A percentile compares a stretch with the other conserved stretches of the same genome.
Conservation (phyloP, 2,888 invertebrate species). For the Morpho achilles region DNA sequence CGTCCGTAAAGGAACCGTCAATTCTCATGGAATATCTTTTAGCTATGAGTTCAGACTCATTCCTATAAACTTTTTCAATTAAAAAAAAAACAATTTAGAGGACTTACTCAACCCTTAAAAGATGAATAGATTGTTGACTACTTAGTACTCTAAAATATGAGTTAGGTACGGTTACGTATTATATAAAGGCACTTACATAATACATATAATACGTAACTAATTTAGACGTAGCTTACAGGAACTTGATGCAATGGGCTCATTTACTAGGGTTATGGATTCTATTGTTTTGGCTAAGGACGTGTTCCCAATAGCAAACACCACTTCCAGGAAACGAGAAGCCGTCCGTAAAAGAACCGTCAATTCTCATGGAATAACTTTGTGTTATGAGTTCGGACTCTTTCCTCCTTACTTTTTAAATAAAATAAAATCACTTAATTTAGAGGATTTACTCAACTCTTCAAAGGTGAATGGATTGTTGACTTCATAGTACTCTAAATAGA, state of each 20-base stretch:
- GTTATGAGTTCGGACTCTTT: background rate
- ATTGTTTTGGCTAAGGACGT: constrained; percentile 39
- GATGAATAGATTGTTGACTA: too few relatives aligned
- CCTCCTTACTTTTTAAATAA: too few relatives aligned
- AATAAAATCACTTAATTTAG: too few relatives aligned
- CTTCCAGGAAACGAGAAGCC: constrained; percentile 31
- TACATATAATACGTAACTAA: background rate
- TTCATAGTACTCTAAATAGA: too few relatives aligned
- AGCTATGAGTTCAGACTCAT: constrained; percentile 2
- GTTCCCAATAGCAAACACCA: constrained; percentile 34
- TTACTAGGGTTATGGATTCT: constrained; percentile 31
- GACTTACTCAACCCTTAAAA: too few relatives aligned
- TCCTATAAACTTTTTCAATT: too few relatives aligned
- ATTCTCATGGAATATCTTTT: constrained; percentile 16
- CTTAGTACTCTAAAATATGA: too few relatives aligned
- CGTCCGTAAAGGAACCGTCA: constrained; percentile 24
- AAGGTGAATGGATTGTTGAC: too few relatives aligned
- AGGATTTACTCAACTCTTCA: too few relatives aligned
- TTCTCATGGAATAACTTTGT: constrained; percentile 15
- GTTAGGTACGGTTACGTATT: too few relatives aligned
- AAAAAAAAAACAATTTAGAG: too few relatives aligned
- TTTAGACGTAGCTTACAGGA: constrained; percentile 17
- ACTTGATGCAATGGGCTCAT: constrained; percentile 31
- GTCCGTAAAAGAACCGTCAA: constrained; percentile 24
- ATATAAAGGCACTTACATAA: too few relatives aligned